Base-by-base conservation (phyloP, 1,140 invertebrate genomes). In the Cydia fagiglandana region DNA sequence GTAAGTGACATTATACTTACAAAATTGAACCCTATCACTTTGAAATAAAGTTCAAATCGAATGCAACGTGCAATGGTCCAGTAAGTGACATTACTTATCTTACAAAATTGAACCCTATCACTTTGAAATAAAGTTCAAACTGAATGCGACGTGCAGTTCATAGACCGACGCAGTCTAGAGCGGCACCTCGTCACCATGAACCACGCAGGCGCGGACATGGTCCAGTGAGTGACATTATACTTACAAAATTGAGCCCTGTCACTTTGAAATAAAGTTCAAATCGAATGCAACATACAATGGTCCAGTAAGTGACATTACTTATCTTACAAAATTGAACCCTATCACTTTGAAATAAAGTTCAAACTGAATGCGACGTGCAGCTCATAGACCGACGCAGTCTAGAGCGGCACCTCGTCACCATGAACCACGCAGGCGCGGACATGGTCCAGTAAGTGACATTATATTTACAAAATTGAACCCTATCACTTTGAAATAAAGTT, bases 341-440 rank as follows among this genome's bases (percentile, higher is more conserved):
- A 41, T 10, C 4, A 41, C 38, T 41, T 41, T 41, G 38, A 41
- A 2, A 41, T 41, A 41, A 41, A 41, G 38, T 41, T 41, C 38
- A 41, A 41, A 68, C 4, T 68, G 66, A 70, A n/a, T 70, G 64
- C 30, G 3, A 34, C 28, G 30, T 66, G 6, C 64, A 66, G 28
- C 38, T 66, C 30, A 12, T 66, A 15, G 64, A 66, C 13, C 28
- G n/a, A n/a, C 64, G 64, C 24, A 66, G 64, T 15, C 30, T 38
- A 28, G 64, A 66, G 2, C 28, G 24, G 12, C 64, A 66, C n/a
- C 64, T 66, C 10, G 64, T 66, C 2, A n/a, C 15, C 5, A 30
- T 15, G 64, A 66, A 66, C 28, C 64, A 66, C 30, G 12, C 64
- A 1, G 64, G 64, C 28, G 64, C 64, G 0, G 30, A 34, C 4